A percentile compares a stretch with the other conserved stretches of the same genome.
phyloP scores from a whole-genome alignment of 2,888 invertebrate genomes.

The Phengaris arion region DNA sequence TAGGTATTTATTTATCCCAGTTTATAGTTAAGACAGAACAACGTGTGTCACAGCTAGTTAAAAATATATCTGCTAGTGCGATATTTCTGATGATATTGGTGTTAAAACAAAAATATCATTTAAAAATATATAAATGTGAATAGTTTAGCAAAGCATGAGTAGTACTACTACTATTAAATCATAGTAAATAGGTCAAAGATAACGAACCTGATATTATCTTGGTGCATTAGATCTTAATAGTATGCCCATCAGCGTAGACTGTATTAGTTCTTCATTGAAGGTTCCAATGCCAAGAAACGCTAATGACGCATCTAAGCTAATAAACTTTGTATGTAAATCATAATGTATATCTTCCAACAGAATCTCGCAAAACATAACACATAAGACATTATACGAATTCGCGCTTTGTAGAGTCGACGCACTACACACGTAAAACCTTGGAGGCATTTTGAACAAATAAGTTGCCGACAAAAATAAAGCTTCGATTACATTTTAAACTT shows the following conservation, averaged over 20 bases:
- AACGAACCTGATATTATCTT: neutral
- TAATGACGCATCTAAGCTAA: neutral
- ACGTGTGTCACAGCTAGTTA: no score
- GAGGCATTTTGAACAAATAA: constrained; percentile 35
- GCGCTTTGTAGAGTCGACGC: constrained; percentile 24
- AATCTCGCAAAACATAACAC: constrained; percentile 1
- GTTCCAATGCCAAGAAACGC: constrained; percentile 3
- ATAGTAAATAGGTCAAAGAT: neutral
- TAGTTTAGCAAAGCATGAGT: no score
- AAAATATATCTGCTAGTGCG: no score
- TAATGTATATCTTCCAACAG: constrained; percentile 1
- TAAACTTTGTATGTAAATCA: neutral
- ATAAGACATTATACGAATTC: constrained; percentile 14
- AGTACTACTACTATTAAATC: neutral
- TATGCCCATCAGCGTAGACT: neutral
- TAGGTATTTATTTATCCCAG: no score
- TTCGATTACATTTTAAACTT: no score
- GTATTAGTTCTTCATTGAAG: neutral
- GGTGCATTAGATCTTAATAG: neutral
- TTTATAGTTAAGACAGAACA: no score
- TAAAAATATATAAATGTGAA: no score
- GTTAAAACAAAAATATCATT: no score
- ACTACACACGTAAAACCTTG: constrained; percentile 41
- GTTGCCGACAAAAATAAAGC: neutral
- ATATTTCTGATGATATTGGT: no score